These are phyloP conservation scores for Pogonognathellus flavescens DNA, from an alignment of 1,140 invertebrate species.

Conservation along the genomic window DNA sequence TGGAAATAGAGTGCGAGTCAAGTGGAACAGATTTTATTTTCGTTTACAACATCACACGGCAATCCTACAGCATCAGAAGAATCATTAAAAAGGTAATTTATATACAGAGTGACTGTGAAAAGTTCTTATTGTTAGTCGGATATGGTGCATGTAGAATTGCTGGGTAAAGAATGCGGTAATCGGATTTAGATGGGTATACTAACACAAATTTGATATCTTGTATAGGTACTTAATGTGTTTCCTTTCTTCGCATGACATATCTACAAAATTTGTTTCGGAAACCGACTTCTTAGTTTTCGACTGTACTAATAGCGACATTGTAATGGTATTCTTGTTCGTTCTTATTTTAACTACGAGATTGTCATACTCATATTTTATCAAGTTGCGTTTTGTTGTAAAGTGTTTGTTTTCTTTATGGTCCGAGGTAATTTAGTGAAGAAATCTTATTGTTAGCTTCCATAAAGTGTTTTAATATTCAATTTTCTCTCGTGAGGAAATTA, in stretches of 20 bases:
- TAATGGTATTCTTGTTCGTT: not conserved
- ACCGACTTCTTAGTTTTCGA: not conserved
- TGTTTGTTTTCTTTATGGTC: not conserved
- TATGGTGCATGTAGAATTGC: not conserved
- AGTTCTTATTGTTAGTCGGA: not conserved
- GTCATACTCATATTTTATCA: not conserved
- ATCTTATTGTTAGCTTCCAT: not conserved
- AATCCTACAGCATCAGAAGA: not conserved
- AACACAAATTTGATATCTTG: not conserved
- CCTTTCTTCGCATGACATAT: not conserved
- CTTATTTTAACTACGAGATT: not conserved
- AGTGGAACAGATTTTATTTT: slow-evolving; percentile 45
- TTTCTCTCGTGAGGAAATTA: slow-evolving; percentile 32
- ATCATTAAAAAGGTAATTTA: slow-evolving; percentile 33
- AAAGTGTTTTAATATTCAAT: slow-evolving; percentile 48
- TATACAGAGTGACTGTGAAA: not conserved
- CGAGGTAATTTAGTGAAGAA: not conserved
- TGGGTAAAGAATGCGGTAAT: not conserved
- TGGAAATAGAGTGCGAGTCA: not conserved
- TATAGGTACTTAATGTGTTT: not conserved
- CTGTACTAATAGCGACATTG: not conserved
- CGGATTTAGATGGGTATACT: not conserved
- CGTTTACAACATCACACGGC: slow-evolving; percentile 1
- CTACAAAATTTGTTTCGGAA: not conserved
- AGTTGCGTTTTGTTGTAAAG: not conserved